phyloP scores from a whole-genome alignment of 2,888 invertebrate genomes.

The Sarcophaga carnaria region DNA sequence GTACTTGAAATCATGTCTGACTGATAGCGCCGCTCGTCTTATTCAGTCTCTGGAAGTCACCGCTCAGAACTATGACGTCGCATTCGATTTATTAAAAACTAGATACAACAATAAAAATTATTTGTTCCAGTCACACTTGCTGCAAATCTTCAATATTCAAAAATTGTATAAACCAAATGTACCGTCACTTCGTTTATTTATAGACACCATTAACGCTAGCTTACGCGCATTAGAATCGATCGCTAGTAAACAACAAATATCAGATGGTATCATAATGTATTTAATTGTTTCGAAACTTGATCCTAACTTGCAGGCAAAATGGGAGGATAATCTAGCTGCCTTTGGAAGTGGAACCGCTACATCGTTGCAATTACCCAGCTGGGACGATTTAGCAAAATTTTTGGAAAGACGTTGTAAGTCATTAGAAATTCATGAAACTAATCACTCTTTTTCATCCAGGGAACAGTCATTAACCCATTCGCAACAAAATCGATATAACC shows the following conservation, averaged over 20 bases:
- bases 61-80: constrained; percentile 56
- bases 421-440: constrained; percentile 31
- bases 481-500: too few relatives aligned
- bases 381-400: constrained; percentile 24
- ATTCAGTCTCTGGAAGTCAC: constrained; percentile 64
- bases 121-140: constrained; percentile 33
- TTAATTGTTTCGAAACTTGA: constrained; percentile 55
- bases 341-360: neutral
- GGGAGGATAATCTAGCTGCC: constrained; percentile 51
- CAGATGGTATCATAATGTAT: constrained; percentile 55
- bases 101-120: constrained; percentile 25
- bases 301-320: constrained; percentile 51
- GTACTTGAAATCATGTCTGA: constrained; percentile 55
- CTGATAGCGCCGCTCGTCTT: constrained; percentile 34
- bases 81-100: constrained; percentile 40
- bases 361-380: neutral
- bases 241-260: constrained; percentile 47
- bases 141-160: constrained; percentile 40
- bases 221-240: constrained; percentile 63
- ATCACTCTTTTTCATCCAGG: too few relatives aligned
- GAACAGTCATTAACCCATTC: too few relatives aligned
- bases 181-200: constrained; percentile 38
- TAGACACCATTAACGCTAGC: constrained; percentile 52
- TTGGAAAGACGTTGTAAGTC: constrained; percentile 35
- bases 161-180: constrained; percentile 48